Evolutionary conservation across 37 sponge, comb jelly and placozoan species (phyloP).

Genomic region (Cliona cf. orientalis): DNA sequence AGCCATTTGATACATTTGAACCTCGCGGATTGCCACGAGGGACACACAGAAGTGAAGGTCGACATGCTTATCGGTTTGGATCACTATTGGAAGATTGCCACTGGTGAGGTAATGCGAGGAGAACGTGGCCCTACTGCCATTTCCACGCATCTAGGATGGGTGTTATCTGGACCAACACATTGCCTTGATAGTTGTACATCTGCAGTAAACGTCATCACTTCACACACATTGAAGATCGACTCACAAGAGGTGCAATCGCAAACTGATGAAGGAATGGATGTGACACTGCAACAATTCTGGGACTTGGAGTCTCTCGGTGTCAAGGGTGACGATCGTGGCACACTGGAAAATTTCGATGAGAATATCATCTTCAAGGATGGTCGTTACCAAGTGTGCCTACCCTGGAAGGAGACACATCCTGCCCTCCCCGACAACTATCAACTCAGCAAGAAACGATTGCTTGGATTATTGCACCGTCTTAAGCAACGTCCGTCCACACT

Average conservation of each 20-base stretch:
- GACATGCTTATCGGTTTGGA: not conserved
- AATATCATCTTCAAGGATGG: not conserved
- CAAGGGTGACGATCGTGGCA: not conserved
- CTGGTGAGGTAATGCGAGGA: conserved; percentile 3
- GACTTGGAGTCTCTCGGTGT: conserved; percentile 24
- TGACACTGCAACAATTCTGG: conserved; percentile 15
- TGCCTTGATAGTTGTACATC: not conserved
- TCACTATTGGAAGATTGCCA: conserved; percentile 11
- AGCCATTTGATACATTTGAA: not conserved
- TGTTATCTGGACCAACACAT: conserved; percentile 5
- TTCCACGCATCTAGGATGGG: conserved; percentile 4
- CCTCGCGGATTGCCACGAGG: not conserved
- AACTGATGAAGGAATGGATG: not conserved
- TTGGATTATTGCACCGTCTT: conserved; percentile 3
- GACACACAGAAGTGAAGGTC: not conserved
- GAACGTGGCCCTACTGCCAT: conserved; percentile 6
- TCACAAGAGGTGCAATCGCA: not conserved
- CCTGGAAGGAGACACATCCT: too few relatives aligned
- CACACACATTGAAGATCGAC: too few relatives aligned
- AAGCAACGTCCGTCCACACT: conserved; percentile 10
- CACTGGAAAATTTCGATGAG: conserved; percentile 13
- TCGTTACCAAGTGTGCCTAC: conserved; percentile 22
- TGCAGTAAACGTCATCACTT: not conserved
- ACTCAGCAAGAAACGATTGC: too few relatives aligned
- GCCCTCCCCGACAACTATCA: not conserved